Base-by-base conservation (phyloP, 1,140 invertebrate genomes). In the Phthorimaea operculella region DNA sequence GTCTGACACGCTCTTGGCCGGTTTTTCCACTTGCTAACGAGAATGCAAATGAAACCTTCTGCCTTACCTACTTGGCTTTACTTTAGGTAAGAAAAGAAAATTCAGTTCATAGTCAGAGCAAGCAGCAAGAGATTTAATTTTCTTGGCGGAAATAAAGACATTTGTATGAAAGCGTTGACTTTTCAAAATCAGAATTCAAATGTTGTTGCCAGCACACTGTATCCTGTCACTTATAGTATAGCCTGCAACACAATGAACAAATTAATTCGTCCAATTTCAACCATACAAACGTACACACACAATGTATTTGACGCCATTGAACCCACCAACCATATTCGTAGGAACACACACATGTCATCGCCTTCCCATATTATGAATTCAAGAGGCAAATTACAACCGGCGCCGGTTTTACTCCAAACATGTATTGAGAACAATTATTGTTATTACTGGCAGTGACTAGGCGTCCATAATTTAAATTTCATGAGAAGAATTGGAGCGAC, bases 191-290 rank as follows among this genome's bases (percentile, higher is more conserved):
- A 39, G 8, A 10, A 39, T 39, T 39, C 36, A n/a, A 39, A n/a
- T 12, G 1, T 9, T 39, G 36, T 39, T n/a, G n/a, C 36, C 36
- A 34, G 36, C 10, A 10, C 3, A 2, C n/a, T 39, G 36, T 39
- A 39, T 39, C 36, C 36, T 39, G 36, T 39, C 2, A 39, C 10
- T 12, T n/a, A n/a, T n/a, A n/a, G n/a, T n/a, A 39, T n/a, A 39
- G 36, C 36, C 36, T n/a, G 36, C 36, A 39, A 39, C n/a, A 39
- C 36, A 39, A 39, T 39, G 36, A 39, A n/a, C 36, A 39, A 39
- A 39, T 39, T 39, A 39, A 39, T 39, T 39, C 36, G 10, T 39
- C 10, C 36, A 39, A 12, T 39, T 39, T 39, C n/a, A 9, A n/a
- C n/a, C 36, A n/a, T 39, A 39, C 21, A 28, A 28, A 28, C 21